phyloP scores from a whole-genome alignment of 2,888 invertebrate genomes.

The Hyposoter didymator region DNA sequence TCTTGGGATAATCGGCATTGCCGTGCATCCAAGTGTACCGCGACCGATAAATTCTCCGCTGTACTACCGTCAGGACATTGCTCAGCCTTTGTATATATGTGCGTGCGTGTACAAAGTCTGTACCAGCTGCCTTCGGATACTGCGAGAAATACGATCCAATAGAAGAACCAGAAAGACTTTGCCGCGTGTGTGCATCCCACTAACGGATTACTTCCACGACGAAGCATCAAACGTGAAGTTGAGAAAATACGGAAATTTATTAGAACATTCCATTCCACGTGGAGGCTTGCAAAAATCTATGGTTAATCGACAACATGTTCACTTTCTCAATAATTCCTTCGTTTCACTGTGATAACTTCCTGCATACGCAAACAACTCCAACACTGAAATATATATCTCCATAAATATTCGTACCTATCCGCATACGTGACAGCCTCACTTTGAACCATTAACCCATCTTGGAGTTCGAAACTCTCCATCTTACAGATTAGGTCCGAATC shows the following conservation, averaged over 20 bases:
- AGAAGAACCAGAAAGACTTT: slow-evolving; percentile 34
- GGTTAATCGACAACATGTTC: not conserved
- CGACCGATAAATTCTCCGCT: slow-evolving; percentile 59
- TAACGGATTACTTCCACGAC: slow-evolving; percentile 10
- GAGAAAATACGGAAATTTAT: slow-evolving; percentile 27
- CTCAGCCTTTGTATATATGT: not conserved
- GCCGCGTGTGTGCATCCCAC: slow-evolving; percentile 13
- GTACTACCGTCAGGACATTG: slow-evolving; percentile 39
- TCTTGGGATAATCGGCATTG: slow-evolving; percentile 62
- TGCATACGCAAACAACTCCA: not conserved
- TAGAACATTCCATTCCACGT: not conserved
- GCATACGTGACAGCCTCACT: slow-evolving; percentile 1
- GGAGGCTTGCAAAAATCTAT: not conserved
- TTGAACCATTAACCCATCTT: slow-evolving; percentile 38
- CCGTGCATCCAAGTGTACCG: slow-evolving; percentile 64
- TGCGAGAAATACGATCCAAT: slow-evolving; percentile 33
- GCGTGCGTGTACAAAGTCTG: slow-evolving; percentile 23
- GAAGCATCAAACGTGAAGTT: not conserved
- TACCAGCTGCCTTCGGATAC: slow-evolving; percentile 29
- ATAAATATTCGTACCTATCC: no score
- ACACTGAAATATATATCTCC: not conserved
- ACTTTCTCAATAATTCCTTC: not conserved
- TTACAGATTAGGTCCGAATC: slow-evolving; percentile 44
- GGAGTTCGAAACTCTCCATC: slow-evolving; percentile 38
- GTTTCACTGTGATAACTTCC: not conserved